Evolutionary conservation across 2,888 invertebrate species (phyloP), one percentile per base, ranked within the genome.

Genomic region (Deladenus siricidicola): DNA sequence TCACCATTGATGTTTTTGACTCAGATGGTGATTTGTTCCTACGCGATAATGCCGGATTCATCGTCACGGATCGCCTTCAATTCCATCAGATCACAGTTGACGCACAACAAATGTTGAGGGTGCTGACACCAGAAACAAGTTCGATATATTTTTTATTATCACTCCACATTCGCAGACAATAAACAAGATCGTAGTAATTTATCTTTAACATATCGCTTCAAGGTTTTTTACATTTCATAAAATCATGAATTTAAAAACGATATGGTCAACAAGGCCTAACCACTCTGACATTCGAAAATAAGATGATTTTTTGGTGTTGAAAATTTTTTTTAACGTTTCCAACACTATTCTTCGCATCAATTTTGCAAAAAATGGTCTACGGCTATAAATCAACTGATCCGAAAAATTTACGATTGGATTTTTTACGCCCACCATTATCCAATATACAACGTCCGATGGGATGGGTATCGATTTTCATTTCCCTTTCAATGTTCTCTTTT

Each of bases 11-110:
- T 50, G 65, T 74, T 4, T 77, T 73, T 56, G 71, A 75, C 58
- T 74, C 71, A 17, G 67, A 66, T 29, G 30, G 62, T 2, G 68
- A 68, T 44, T 50, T 60, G 14, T 50, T 49, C 2, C 57, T 72
- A 66, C 67, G 77, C 50, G 77, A 77, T 53, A 72, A 71, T 50
- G 72, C 71, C 56, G 77, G 77, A 52, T 77, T 77, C 66, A 69
- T 78, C 43, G 76, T 77, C 34, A 66, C 75, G 21, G 77, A 77
- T 55, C 67, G 72, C 6, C 60, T 68, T 30, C 67, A 69, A 28
- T 71, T 69, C 57, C 63, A 67, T 39, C 69, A 72, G 43, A 58
- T 66, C 39, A 70, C 68, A n/a, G 72, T 70, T 58, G 65, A 70
- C 28, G 61, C 69, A 6, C 49, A 53, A 30, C 62, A 64, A 34